These are phyloP conservation scores for Bimastos eiseni DNA, from an alignment of 2,888 invertebrate species.

Conservation along the genomic window DNA sequence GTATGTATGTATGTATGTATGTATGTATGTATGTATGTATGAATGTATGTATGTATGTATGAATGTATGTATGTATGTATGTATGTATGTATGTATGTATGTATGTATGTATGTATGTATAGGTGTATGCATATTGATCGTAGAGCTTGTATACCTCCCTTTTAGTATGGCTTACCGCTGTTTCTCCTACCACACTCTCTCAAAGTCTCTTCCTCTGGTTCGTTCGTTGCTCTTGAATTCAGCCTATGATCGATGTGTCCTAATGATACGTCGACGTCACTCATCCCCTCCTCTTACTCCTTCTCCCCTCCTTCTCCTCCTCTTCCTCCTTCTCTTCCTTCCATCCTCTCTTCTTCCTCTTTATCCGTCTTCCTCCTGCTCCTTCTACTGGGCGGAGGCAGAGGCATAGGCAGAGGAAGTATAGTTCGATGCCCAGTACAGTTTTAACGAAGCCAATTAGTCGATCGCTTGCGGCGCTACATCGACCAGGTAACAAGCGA, in stretches of 20 bases:
- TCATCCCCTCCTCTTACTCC: neutral
- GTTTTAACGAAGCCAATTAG: conserved; percentile 27
- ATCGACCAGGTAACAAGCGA: neutral
- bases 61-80: too few species aligned
- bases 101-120: too few species aligned
- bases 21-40: too few species aligned
- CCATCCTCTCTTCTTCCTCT: neutral
- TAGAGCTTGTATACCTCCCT: too few species aligned
- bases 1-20: too few species aligned
- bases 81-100: too few species aligned
- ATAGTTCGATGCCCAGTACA: neutral
- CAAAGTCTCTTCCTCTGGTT: neutral
- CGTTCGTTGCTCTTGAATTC: neutral
- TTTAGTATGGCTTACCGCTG: too few species aligned
- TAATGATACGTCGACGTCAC: conserved; percentile 14
- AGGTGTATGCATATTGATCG: too few species aligned
- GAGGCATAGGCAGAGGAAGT: neutral
- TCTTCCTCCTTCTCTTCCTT: neutral
- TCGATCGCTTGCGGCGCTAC: conserved; percentile 14
- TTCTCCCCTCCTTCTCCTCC: neutral
- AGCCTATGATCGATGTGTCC: neutral
- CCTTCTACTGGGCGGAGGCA: too few species aligned
- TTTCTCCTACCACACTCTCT: too few species aligned
- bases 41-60: too few species aligned
- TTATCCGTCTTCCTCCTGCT: too few species aligned